Percentiles rank a stretch among this genome's conserved stretches.
Evolutionary conservation across 2,888 invertebrate species (phyloP).

Genomic region (Kuschelorhynchus macadamiae): DNA sequence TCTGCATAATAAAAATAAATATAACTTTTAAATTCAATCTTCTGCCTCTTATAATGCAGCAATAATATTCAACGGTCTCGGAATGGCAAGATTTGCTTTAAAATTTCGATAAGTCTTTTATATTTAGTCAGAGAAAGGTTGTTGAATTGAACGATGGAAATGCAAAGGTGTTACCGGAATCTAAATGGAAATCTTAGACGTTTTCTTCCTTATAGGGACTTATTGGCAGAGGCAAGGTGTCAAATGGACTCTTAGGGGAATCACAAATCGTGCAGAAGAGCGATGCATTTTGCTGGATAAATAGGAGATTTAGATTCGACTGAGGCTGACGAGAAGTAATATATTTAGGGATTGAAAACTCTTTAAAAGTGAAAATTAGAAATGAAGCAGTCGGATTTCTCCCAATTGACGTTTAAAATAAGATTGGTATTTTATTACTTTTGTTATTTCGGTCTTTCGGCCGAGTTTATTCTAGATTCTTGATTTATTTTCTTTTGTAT

Average conservation of each 20-base stretch:
- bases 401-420: slow-evolving; percentile 1
- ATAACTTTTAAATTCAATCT: neutral
- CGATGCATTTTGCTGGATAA: slow-evolving; percentile 32
- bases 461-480: too few relatives aligned
- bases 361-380: slow-evolving; percentile 17
- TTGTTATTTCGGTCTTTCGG: too few relatives aligned
- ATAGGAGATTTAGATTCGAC: slow-evolving; percentile 35
- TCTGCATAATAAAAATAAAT: slow-evolving; percentile 1
- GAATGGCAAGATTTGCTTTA: slow-evolving; percentile 5
- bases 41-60: neutral
- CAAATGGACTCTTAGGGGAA: slow-evolving; percentile 48
- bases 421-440: slow-evolving; percentile 15
- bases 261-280: slow-evolving; percentile 41
- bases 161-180: slow-evolving; percentile 39
- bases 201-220: slow-evolving; percentile 25
- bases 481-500: too few relatives aligned
- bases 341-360: slow-evolving; percentile 14
- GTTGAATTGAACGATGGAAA: slow-evolving; percentile 29
- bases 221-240: slow-evolving; percentile 37
- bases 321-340: slow-evolving; percentile 7
- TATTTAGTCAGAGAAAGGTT: slow-evolving; percentile 19
- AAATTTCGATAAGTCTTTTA: slow-evolving; percentile 12
- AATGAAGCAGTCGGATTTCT: slow-evolving; percentile 13
- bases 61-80: slow-evolving; percentile 9
- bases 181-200: slow-evolving; percentile 46